Percentiles rank a stretch among this genome's conserved stretches.
Evolutionary conservation across 2,888 invertebrate genomes (phyloP).

Genomic region (Drosophila seclusa): DNA sequence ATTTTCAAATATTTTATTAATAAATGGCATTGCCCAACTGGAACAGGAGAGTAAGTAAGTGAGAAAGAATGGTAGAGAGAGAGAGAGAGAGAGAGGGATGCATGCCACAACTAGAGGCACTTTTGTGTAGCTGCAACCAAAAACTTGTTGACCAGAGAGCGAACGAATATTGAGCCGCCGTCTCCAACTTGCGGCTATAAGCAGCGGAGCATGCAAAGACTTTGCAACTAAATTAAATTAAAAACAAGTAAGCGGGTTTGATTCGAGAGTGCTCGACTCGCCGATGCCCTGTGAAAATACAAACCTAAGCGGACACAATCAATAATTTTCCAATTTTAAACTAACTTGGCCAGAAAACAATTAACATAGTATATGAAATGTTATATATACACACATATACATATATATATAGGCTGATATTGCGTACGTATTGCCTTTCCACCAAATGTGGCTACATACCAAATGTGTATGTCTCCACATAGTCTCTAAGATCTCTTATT

Average conservation of each 20-base stretch:
- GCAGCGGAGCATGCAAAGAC: conserved; percentile 63
- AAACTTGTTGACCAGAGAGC: conserved; percentile 35
- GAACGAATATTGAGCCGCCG: conserved; percentile 4
- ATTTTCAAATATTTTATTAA: conserved; percentile 82
- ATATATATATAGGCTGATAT: not conserved
- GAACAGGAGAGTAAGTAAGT: not conserved
- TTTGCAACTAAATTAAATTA: conserved; percentile 73
- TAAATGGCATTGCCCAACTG: conserved; percentile 73
- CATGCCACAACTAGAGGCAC: conserved; percentile 12
- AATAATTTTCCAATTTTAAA: not conserved
- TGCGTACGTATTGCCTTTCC: too few relatives aligned
- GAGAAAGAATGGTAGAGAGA: not conserved
- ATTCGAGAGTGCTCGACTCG: not conserved
- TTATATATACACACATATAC: not conserved
- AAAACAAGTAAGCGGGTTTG: conserved; percentile 28
- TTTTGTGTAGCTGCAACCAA: conserved; percentile 31
- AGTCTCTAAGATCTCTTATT: not conserved
- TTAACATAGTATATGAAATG: not conserved
- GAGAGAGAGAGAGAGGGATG: not conserved
- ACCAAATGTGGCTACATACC: not conserved
- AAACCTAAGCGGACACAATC: not conserved
- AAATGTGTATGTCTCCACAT: not conserved
- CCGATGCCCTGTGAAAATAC: conserved; percentile 2
- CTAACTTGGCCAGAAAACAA: not conserved
- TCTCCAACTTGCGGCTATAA: conserved; percentile 22